A percentile compares a stretch with the other conserved stretches of the same genome.
Evolutionary conservation across 2,888 invertebrate genomes (phyloP).

Genomic region (Nemurella pictetii): DNA sequence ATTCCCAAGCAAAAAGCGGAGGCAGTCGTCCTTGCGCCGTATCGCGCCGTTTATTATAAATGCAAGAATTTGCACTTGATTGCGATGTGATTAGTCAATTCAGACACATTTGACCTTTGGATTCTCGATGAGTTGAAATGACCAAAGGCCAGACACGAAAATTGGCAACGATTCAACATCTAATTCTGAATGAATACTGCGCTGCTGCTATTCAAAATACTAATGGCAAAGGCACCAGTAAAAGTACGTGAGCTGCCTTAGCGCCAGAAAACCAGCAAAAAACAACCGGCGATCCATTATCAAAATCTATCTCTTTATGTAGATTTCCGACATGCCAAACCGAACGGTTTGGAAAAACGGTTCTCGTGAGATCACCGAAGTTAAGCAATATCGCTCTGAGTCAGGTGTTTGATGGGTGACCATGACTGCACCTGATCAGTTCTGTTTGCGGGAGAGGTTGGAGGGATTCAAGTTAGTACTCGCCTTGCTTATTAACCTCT

Average conservation of each 20-base stretch:
- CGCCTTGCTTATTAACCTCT: too few species aligned
- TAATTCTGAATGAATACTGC: background rate
- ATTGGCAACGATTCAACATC: background rate
- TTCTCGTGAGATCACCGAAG: too few species aligned
- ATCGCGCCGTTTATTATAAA: background rate
- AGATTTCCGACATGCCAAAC: too few species aligned
- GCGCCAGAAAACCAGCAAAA: background rate
- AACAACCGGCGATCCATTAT: background rate
- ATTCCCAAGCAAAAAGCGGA: background rate
- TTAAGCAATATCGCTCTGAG: too few species aligned
- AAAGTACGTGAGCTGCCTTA: too few species aligned
- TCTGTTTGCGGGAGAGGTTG: too few species aligned
- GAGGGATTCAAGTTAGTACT: too few species aligned
- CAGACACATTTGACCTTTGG: background rate
- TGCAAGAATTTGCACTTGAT: background rate
- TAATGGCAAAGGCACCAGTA: background rate
- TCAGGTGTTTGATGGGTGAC: too few species aligned
- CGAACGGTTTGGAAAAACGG: too few species aligned
- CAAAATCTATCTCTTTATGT: background rate
- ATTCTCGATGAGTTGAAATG: background rate
- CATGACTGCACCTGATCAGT: too few species aligned
- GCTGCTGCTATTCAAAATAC: background rate
- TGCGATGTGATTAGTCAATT: background rate
- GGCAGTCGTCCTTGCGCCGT: background rate
- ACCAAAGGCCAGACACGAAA: background rate